Percentiles rank a stretch among this genome's conserved stretches.
phyloP scores from a whole-genome alignment of 1,140 invertebrate genomes.

The Anadara kagoshimensis region DNA sequence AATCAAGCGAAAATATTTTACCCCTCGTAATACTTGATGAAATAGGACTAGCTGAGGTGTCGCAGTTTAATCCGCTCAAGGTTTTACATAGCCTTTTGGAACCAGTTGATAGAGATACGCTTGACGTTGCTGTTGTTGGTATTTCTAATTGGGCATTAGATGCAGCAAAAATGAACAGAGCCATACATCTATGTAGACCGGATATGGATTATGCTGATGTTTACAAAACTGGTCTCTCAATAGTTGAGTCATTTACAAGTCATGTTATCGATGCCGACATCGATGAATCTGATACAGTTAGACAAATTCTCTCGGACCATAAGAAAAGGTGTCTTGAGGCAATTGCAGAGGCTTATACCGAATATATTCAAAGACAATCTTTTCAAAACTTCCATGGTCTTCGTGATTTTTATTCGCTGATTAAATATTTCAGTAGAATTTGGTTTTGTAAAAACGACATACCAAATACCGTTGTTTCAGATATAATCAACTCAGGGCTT shows the following conservation, averaged over 20 bases:
- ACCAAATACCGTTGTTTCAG: not conserved
- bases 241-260: not conserved
- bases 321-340: not conserved
- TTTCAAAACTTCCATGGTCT: constrained; percentile 62
- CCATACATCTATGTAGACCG: constrained; percentile 5
- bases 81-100: constrained; percentile 40
- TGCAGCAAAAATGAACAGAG: constrained; percentile 15
- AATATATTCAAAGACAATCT: constrained; percentile 21
- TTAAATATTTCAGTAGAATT: constrained; percentile 34
- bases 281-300: too few relatives aligned
- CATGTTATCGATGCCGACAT: too few relatives aligned
- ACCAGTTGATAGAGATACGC: not conserved
- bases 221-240: not conserved
- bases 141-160: constrained; percentile 17
- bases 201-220: constrained; percentile 1
- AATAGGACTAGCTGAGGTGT: constrained; percentile 23
- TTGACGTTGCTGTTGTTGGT: constrained; percentile 7
- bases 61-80: constrained; percentile 24
- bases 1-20: not conserved
- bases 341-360: not conserved
- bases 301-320: not conserved
- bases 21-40: constrained; percentile 24
- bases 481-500: constrained; percentile 25
- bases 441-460: not conserved
- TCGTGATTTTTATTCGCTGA: constrained; percentile 59